phyloP scores from a whole-genome alignment of 2,797 vertebrate species.

The Pangasius djambal region DNA sequence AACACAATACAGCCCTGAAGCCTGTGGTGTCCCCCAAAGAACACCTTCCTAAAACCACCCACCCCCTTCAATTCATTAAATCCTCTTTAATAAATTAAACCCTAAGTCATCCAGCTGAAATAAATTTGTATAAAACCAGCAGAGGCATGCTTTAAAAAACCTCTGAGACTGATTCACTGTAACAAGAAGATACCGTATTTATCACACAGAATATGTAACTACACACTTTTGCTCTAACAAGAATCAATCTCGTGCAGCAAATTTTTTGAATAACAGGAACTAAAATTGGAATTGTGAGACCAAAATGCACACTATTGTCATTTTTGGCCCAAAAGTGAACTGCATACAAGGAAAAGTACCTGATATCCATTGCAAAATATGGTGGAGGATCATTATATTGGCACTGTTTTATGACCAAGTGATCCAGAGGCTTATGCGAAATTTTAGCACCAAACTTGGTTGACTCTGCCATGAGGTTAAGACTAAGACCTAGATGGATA shows the following conservation, averaged over 20 bases:
- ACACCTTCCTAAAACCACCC: not conserved
- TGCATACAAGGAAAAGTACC: not conserved
- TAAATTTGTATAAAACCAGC: not conserved
- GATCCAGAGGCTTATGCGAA: not conserved
- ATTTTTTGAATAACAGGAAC: not conserved
- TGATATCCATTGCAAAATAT: not conserved
- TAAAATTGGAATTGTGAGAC: not conserved
- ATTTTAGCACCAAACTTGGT: not conserved
- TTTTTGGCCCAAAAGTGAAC: not conserved
- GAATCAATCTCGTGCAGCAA: not conserved
- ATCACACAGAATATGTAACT: not conserved
- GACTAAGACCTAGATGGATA: not conserved
- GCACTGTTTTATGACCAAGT: not conserved
- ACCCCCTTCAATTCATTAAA: not conserved
- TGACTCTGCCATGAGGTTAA: not conserved
- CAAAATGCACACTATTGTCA: not conserved
- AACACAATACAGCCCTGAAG: conserved; percentile 9
- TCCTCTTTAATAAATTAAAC: not conserved
- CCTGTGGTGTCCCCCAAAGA: not conserved
- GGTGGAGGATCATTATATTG: not conserved
- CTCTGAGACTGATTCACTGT: not conserved
- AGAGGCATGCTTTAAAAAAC: not conserved
- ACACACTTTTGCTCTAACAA: not conserved
- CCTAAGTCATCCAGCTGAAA: not conserved
- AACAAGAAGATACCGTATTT: not conserved